Evolutionary conservation across 1,140 invertebrate genomes (phyloP), one percentile per base, ranked within the genome.

Genomic region (Acromyrmex charruanus): DNA sequence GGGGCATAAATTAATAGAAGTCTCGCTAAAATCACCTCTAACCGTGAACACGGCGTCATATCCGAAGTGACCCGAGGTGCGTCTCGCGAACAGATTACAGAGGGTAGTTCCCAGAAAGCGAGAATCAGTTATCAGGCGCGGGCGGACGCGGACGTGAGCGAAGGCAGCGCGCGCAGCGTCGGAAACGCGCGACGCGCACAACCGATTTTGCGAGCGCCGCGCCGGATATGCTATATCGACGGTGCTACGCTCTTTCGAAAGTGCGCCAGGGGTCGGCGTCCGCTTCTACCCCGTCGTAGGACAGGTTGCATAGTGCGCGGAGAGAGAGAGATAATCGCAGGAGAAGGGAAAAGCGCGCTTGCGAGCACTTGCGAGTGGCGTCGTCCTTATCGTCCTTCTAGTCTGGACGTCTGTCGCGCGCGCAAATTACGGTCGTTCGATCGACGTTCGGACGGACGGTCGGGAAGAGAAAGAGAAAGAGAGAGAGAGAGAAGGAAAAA

Each of bases 231-330:
- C 58, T 77, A 55, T 79, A 84, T 87, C 55, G 80, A 89, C 77
- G 72, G 85, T 65, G 59, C 74, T 68, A 53, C 72, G 53, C 74
- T 79, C 75, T 75, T 90, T 85, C 82, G 51, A 79, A 90, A 89
- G 66, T 68, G 35, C 51, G 63, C 31, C 44, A 31, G 55, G 51
- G 74, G 28, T 84, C 80, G 44, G 68, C 79, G 72, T 65, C 75
- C 39, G 31, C 44, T 61, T 71, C 28, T 77, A 66, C 77, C 14
- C 10, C 21, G 59, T 53, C 55, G 72, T 68, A 84, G 53, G 44
- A 18, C 58, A 51, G 61, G 35, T 86, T 72, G 66, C 74, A 61
- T 63, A 71, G 80, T 63, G 69, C 69, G 39, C 58, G 80, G 80
- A 3, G 12, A 14, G 49, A 14, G 49, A 49, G 12, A 16, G 49